A percentile compares a stretch with the other conserved stretches of the same genome.
Evolutionary conservation across 2,797 vertebrate genomes (phyloP).

Genomic region (Spatula clypeata): DNA sequence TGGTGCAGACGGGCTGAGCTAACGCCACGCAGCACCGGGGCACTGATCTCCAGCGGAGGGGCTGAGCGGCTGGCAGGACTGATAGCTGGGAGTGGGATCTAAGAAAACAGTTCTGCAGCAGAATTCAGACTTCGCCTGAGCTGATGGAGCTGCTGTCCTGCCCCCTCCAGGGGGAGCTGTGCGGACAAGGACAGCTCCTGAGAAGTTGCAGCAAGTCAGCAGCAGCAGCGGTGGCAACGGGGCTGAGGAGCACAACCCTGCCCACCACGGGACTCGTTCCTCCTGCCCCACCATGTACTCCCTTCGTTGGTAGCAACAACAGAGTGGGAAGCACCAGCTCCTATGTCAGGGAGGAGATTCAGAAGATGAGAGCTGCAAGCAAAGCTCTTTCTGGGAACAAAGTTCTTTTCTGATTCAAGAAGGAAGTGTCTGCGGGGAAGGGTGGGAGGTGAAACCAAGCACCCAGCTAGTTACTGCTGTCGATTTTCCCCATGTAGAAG

Average conservation of each 20-base stretch:
- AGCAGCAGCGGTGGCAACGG: not conserved
- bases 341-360: not conserved
- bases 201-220: not conserved
- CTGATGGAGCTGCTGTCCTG: not conserved
- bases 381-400: conserved; percentile 59
- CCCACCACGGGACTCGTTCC: not conserved
- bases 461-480: conserved; percentile 22
- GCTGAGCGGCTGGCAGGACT: fast-evolving
- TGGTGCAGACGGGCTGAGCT: not conserved
- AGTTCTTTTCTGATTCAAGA: conserved; percentile 60
- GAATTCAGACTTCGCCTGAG: not conserved
- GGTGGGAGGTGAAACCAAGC: conserved; percentile 72
- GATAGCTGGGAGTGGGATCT: not conserved
- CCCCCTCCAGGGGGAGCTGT: not conserved
- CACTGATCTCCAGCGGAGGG: not conserved
- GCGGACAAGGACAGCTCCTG: not conserved
- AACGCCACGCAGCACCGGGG: not conserved
- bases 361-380: conserved; percentile 29
- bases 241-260: not conserved
- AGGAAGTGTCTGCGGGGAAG: conserved; percentile 26
- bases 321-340: not conserved
- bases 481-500: not conserved
- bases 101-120: not conserved
- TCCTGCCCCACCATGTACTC: not conserved
- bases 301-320: not conserved